phyloP scores from a whole-genome alignment of 2,888 invertebrate species.

The Deilephila elpenor region DNA sequence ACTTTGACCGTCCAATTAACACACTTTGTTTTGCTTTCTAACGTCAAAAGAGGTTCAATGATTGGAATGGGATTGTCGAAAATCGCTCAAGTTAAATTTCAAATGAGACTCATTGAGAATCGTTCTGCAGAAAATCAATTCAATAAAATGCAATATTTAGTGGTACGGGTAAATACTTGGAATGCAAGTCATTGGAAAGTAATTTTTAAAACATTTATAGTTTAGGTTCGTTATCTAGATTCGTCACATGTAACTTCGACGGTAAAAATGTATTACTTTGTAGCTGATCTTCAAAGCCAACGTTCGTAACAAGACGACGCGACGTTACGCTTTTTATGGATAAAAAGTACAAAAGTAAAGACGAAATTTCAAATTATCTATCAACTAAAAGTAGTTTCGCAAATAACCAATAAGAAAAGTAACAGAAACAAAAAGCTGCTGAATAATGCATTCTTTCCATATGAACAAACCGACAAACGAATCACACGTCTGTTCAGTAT shows the following conservation, averaged over 20 bases:
- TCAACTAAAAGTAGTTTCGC: background rate
- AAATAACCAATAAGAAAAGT: conserved; percentile 8
- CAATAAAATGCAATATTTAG: conserved; percentile 5
- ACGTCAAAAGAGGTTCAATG: conserved; percentile 49
- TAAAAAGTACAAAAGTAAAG: background rate
- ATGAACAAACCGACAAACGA: conserved; percentile 26
- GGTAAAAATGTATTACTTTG: background rate
- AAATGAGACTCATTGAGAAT: conserved; percentile 36
- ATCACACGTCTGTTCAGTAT: conserved; percentile 33
- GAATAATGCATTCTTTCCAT: conserved; percentile 25
- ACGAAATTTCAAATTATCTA: background rate
- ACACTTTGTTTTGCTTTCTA: conserved; percentile 66
- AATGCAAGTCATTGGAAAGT: conserved; percentile 15
- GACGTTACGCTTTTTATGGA: background rate
- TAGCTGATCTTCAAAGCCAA: background rate
- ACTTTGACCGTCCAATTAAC: conserved; percentile 63
- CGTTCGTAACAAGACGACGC: background rate
- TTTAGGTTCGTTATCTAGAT: conserved; percentile 9
- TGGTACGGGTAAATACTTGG: background rate
- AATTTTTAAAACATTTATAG: conserved; percentile 17
- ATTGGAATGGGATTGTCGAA: conserved; percentile 45
- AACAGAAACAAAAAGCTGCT: background rate
- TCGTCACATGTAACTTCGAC: background rate
- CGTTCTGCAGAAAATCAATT: conserved; percentile 35
- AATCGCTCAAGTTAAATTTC: conserved; percentile 44